Base-by-base conservation (phyloP, 2,797 vertebrate species). In the Galaxias olidus region DNA sequence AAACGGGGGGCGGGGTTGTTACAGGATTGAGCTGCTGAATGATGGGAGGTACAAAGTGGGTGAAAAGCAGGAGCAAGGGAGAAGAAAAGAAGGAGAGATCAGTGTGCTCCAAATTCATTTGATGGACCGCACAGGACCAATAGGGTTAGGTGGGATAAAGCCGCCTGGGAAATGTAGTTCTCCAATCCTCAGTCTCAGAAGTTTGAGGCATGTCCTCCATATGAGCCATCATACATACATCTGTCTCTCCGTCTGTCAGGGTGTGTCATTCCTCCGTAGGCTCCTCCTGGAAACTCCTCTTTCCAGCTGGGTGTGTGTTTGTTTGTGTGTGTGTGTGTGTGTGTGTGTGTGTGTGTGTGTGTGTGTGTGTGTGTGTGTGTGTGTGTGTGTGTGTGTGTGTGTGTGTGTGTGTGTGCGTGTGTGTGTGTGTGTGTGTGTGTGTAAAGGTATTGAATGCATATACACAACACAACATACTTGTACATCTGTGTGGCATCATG, bases 191-290 rank as follows among this genome's bases (percentile, higher is more conserved):
- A 81, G 66, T 77, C 73, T 74, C 66, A 53, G 67, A 71, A 56
- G 69, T 58, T 67, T 68, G 76, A 77, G 69, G 76, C 75, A 73
- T 61, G 40, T 62, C 30, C 30, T 15, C 19, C 63, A 63, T n/a
- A n/a, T n/a, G n/a, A n/a, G n/a, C n/a, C n/a, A n/a, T n/a, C n/a
- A n/a, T n/a, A n/a, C n/a, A n/a, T 61, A 79, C 79, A 30, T 72
- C 54, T 55, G 51, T 72, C 46, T 69, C 19, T 77, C 56, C 65
- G 68, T 75, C 62, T 49, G 15, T 88, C 72, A 82, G 80, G 67
- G 68, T 83, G 83, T 86, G 82, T 76, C 77, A 68, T 73, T 84
- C 78, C 76, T 86, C 81, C 71, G 67, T 80, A 79, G 78, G 76
- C 80, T 86, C 78, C 74, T 83, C 74, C 73, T 62, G 66, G 73